These are phyloP conservation scores for Limnephilus rhombicus DNA, from an alignment of 2,888 invertebrate species.

Conservation along the genomic window DNA sequence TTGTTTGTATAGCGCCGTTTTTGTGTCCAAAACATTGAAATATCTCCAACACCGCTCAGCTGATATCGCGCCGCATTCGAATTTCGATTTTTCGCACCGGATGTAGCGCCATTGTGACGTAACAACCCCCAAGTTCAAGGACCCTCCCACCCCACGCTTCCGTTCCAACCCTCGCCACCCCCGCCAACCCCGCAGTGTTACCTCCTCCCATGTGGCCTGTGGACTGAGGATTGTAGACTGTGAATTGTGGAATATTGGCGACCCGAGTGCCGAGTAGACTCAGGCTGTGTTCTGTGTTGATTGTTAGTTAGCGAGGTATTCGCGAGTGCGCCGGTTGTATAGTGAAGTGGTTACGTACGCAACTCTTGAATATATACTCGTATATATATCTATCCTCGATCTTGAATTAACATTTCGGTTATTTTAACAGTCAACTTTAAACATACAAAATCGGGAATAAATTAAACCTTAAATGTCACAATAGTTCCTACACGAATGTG, in stretches of 20 bases:
- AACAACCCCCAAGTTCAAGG: constrained; percentile 44
- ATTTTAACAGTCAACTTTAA: not conserved
- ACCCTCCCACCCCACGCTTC: constrained; percentile 24
- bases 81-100: constrained; percentile 47
- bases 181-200: not conserved
- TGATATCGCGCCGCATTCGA: constrained; percentile 31
- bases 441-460: not conserved
- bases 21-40: not conserved
- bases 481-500: not conserved
- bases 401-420: not conserved
- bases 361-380: not conserved
- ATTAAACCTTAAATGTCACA: not conserved
- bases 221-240: no score
- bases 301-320: not conserved
- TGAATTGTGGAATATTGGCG: not conserved
- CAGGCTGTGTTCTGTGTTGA: not conserved
- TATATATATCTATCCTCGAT: not conserved
- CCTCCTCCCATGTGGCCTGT: not conserved
- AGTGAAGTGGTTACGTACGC: not conserved
- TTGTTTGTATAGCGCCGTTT: no score
- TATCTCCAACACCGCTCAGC: constrained; percentile 4
- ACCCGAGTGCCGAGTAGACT: not conserved
- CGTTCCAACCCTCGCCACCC: not conserved
- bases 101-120: constrained; percentile 47
- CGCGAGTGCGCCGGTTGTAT: constrained; percentile 8